Evolutionary conservation across 2,113 vertebrate species (phyloP).

Genomic region (Ardeotis arabs): DNA sequence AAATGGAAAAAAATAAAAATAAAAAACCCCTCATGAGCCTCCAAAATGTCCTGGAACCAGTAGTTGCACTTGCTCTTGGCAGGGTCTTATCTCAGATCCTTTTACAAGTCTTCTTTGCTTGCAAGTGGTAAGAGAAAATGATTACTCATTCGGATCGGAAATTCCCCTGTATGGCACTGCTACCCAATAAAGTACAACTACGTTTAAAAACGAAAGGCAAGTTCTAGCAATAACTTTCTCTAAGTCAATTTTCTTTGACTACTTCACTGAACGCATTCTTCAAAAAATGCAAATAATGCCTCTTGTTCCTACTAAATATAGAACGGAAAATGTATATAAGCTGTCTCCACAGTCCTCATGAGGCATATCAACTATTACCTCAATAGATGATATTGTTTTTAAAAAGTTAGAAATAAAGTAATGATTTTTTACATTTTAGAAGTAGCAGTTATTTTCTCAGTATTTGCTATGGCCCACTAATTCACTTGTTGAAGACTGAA

Average conservation of each 20-base stretch:
- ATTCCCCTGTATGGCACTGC: background rate
- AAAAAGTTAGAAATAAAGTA: background rate
- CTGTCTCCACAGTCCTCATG: background rate
- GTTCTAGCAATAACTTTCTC: background rate
- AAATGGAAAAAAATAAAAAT: background rate
- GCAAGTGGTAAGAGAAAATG: background rate
- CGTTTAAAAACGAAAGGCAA: background rate
- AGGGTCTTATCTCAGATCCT: background rate
- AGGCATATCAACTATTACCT: background rate
- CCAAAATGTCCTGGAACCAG: background rate
- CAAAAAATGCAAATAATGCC: background rate
- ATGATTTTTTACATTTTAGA: background rate
- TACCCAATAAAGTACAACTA: background rate
- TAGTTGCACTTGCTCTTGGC: background rate
- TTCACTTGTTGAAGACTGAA: background rate
- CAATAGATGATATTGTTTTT: background rate
- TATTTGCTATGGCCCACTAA: background rate
- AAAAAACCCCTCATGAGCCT: background rate
- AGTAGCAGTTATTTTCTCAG: background rate
- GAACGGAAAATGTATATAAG: background rate
- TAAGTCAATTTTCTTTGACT: background rate
- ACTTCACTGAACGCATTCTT: background rate
- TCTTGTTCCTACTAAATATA: background rate
- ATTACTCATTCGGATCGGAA: background rate
- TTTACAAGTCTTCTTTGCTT: background rate